phyloP scores from a whole-genome alignment of 2,113 vertebrate genomes.

The Cryptotis parvus region DNA sequence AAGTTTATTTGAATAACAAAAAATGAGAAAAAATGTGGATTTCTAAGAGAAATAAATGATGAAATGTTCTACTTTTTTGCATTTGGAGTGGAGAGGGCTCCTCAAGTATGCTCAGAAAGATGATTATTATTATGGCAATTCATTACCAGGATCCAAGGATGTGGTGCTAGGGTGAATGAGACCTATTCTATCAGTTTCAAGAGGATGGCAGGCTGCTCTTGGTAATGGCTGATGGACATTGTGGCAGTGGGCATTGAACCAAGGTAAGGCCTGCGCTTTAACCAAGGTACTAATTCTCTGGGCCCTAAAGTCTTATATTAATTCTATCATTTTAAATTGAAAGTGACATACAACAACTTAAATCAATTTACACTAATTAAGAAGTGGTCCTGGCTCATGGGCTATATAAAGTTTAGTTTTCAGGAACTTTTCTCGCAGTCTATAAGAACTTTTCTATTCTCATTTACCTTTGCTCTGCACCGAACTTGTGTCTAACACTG shows the following conservation, averaged over 20 bases:
- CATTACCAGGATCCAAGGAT: too few relatives aligned
- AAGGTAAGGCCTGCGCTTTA: too few relatives aligned
- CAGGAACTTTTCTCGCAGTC: background rate
- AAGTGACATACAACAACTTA: background rate
- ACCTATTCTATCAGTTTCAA: too few relatives aligned
- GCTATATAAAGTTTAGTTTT: conserved; percentile 3
- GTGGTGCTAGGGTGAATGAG: too few relatives aligned
- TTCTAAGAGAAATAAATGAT: conserved; percentile 8
- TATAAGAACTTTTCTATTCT: background rate
- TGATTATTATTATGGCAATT: too few relatives aligned
- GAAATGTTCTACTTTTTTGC: background rate
- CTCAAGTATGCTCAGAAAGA: too few relatives aligned
- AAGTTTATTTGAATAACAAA: background rate
- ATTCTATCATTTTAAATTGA: background rate
- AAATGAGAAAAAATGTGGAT: background rate
- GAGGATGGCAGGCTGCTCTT: too few relatives aligned
- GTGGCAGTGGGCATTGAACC: too few relatives aligned
- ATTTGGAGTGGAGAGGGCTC: too few relatives aligned
- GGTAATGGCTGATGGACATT: too few relatives aligned
- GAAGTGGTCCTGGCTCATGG: background rate
- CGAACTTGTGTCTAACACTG: background rate
- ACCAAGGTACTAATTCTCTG: too few relatives aligned
- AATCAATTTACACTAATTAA: background rate
- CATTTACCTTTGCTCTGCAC: background rate
- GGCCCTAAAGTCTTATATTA: background rate